Base-by-base conservation (phyloP, 2,113 vertebrate species). In the Bostrychus sinensis region DNA sequence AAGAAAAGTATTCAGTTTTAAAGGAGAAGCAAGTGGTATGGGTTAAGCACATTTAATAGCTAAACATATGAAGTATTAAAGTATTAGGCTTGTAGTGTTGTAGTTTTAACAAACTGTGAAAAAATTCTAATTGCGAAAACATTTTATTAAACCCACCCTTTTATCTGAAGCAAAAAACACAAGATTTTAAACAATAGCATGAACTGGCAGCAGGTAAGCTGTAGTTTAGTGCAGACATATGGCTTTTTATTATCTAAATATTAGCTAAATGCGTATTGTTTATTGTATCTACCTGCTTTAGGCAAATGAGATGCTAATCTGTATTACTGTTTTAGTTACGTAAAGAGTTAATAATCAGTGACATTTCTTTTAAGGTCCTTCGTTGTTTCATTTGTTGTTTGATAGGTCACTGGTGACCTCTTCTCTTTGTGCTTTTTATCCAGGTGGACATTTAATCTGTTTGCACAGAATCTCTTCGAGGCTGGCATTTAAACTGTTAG, bases 401-500 rank as follows among this genome's bases (percentile, higher is more conserved):
- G 22, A 48, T 23, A 2, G 17, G 41, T 36, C 17, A 42, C 14
- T 38, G 28, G 19, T 11, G 19, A 36, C 57, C 19, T 16, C 66
- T 78, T n/a, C 57, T 5, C 9, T 58, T 22, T 55, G 45, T 16
- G 13, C 25, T 66, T 32, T 30, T 1, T 56, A 23, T 66, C 17
- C 59, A 32, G 23, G 42, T 56, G 62, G 38, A 59, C 62, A 72
- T 63, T 14, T 61, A 70, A 67, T 55, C 10, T 57, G 14, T 42
- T 53, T 58, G 32, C 43, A 61, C 56, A 70, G 59, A 30, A 56
- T 70, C 4, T 41, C 58, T 80, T 25, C 42, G 19, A 37, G 32
- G 26, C 46, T 71, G 43, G 62, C 46, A 62, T 72, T 70, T 12
- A 63, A 70, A 63, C 12, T 30, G 57, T 38, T 75, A 32, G 22